Percentiles rank a stretch among this genome's conserved stretches.
phyloP scores from a whole-genome alignment of 2,113 vertebrate genomes.

The Epinephelus moara region DNA sequence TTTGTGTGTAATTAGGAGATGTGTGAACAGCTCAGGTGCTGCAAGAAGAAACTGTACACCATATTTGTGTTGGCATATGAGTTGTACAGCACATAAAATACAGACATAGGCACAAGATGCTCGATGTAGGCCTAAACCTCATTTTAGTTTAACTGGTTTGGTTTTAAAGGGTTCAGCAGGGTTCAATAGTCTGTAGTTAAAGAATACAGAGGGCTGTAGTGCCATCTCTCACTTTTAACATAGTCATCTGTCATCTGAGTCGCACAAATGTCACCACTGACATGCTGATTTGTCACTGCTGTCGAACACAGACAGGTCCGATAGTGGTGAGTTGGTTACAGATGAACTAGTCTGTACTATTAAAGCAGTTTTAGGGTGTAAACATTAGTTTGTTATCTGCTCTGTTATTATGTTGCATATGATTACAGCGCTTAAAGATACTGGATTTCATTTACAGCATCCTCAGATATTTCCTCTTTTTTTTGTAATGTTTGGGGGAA shows the following conservation, averaged over 20 bases:
- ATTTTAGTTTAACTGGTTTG: neutral
- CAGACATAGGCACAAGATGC: neutral
- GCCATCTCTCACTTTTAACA: neutral
- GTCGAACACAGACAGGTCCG: neutral
- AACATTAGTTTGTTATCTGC: neutral
- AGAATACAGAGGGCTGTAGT: neutral
- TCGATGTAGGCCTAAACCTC: neutral
- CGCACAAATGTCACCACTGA: neutral
- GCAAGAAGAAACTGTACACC: neutral
- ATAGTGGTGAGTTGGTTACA: neutral
- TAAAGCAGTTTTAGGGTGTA: neutral
- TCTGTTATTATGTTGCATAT: neutral
- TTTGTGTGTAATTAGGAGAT: too few species aligned
- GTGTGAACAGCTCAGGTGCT: too few species aligned
- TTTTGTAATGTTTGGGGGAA: too few species aligned
- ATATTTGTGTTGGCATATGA: neutral
- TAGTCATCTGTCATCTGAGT: neutral
- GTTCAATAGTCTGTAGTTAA: too few species aligned
- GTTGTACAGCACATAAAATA: neutral
- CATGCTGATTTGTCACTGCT: constrained; percentile 5
- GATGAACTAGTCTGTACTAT: neutral
- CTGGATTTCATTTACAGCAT: neutral
- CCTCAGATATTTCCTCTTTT: neutral
- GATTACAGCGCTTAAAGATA: neutral
- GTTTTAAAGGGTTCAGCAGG: neutral